Evolutionary conservation across 2,797 vertebrate species (phyloP).

Genomic region (Oreochromis mossambicus): DNA sequence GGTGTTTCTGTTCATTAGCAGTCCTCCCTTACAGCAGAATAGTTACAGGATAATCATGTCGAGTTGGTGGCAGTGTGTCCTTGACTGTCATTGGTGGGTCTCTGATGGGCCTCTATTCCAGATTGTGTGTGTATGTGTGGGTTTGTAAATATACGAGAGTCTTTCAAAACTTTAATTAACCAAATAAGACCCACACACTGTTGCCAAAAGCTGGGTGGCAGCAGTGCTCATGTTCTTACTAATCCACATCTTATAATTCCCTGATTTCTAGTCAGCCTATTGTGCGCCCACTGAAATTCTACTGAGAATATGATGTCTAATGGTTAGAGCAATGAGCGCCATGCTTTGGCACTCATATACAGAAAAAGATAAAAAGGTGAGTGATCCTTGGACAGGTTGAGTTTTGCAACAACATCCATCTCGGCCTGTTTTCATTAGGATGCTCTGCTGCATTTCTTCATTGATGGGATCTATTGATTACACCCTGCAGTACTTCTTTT

Average conservation of each 20-base stretch:
- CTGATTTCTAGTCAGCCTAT: not conserved
- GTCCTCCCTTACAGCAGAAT: slow-evolving; percentile 21
- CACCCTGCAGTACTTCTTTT: not conserved
- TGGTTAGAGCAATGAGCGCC: not conserved
- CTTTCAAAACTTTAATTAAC: slow-evolving; percentile 50
- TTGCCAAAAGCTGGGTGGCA: slow-evolving; percentile 16
- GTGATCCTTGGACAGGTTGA: not conserved
- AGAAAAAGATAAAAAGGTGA: not conserved
- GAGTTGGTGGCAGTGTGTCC: slow-evolving; percentile 40
- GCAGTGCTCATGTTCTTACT: not conserved
- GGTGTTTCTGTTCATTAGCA: slow-evolving; percentile 53
- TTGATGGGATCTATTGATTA: not conserved
- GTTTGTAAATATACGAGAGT: not conserved
- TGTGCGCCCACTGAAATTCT: not conserved
- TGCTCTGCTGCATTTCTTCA: not conserved
- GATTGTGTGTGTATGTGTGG: slow-evolving; percentile 3
- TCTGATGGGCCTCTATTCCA: slow-evolving; percentile 36
- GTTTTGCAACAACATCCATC: not conserved
- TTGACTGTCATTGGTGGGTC: slow-evolving; percentile 57
- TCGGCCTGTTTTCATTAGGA: not conserved
- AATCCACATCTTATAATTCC: slow-evolving; percentile 15
- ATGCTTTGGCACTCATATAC: not conserved
- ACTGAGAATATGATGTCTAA: not conserved
- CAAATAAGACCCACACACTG: slow-evolving; percentile 6
- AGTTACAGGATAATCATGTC: slow-evolving; percentile 50